A percentile compares a stretch with the other conserved stretches of the same genome.
phyloP scores from a whole-genome alignment of 2,797 vertebrate genomes.

The Darevskia mixta region DNA sequence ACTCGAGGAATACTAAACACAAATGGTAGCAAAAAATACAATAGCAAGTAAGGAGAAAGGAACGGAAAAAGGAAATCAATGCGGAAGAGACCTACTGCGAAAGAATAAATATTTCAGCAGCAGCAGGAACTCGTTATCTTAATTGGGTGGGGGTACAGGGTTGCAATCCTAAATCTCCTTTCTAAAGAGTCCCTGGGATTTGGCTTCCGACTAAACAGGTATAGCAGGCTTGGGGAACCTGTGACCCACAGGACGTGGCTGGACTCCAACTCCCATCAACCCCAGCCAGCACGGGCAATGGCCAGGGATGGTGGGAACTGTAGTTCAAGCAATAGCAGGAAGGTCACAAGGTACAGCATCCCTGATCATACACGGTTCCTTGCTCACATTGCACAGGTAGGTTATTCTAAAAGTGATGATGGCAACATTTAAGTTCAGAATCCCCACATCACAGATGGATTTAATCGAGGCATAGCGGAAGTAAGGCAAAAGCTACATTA shows the following conservation, averaged over 20 bases:
- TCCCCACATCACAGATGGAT: neutral
- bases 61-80: conserved; percentile 10
- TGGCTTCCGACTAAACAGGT: neutral
- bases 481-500: neutral
- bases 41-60: neutral
- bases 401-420: neutral
- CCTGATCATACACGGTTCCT: neutral
- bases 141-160: neutral
- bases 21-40: conserved; percentile 3
- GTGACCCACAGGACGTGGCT: too few relatives aligned
- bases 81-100: neutral
- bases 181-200: neutral
- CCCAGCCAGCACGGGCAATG: too few relatives aligned
- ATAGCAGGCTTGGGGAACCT: too few relatives aligned
- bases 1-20: neutral
- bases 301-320: too few relatives aligned
- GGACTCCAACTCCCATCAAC: too few relatives aligned
- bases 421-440: neutral
- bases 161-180: neutral
- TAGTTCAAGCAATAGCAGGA: too few relatives aligned
- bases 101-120: conserved; percentile 4
- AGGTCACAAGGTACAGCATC: neutral
- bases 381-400: neutral
- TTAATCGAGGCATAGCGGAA: neutral
- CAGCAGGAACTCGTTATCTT: neutral